Conservation (phyloP, 2,113 vertebrate genomes). For the Halichoerus grypus region DNA sequence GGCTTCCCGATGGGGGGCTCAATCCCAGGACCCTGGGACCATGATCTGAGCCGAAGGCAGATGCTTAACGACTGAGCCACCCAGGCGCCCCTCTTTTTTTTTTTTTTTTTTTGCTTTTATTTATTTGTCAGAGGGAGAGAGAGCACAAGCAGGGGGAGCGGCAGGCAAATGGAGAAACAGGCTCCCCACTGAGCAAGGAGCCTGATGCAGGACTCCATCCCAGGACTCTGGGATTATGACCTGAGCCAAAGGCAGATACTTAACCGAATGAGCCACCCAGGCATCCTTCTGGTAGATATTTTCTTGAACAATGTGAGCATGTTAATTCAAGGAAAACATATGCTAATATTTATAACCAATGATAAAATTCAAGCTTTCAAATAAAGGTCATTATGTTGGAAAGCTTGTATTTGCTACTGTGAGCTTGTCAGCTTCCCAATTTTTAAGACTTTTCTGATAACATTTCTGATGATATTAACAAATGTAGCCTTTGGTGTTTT, state of each 20-base stretch:
- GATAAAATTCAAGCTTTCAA: not conserved
- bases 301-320: not conserved
- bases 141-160: not conserved
- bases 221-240: no score
- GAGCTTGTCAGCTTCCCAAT: not conserved
- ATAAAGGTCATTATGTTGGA: not conserved
- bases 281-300: not conserved
- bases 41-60: no score
- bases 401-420: not conserved
- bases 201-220: no score
- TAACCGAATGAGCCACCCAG: no score
- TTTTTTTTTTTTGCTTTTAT: no score
- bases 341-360: not conserved
- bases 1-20: no score
- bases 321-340: not conserved
- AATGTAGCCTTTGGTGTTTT: not conserved
- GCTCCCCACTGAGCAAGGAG: no score
- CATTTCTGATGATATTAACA: not conserved
- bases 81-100: not conserved
- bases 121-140: not conserved
- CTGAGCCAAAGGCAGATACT: no score
- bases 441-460: not conserved
- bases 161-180: no score
- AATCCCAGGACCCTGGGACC: no score
- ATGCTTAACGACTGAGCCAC: no score